These are phyloP conservation scores for Rhopilema esculentum DNA, from an alignment of 30 jellyfish, hydroid and myxozoan species.

Conservation along the genomic window DNA sequence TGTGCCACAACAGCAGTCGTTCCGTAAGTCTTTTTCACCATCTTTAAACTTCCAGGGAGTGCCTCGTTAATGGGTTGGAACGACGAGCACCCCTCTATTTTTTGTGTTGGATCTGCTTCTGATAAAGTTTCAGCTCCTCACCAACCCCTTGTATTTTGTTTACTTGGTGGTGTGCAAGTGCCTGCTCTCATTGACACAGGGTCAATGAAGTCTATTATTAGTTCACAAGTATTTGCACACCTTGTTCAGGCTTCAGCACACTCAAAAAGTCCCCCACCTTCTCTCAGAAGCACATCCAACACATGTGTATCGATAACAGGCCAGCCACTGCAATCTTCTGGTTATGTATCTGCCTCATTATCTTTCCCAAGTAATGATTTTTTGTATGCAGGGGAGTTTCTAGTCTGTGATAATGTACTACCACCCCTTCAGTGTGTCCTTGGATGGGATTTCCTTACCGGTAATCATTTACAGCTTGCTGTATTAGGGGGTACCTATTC, in stretches of 20 bases:
- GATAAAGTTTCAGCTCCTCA: constrained; percentile 1
- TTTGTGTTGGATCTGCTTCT: constrained; percentile 22
- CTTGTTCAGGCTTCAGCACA: constrained; percentile 10
- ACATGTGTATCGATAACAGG: constrained; percentile 34
- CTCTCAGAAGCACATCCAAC: not conserved
- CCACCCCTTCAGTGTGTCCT: constrained; percentile 46
- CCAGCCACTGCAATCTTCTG: constrained; percentile 28
- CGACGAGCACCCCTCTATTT: constrained; percentile 26
- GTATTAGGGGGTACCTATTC: constrained; percentile 15
- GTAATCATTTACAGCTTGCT: constrained; percentile 1
- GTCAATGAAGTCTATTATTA: constrained; percentile 20
- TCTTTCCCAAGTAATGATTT: constrained; percentile 22
- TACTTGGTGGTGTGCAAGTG: constrained; percentile 13
- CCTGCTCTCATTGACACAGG: constrained; percentile 25
- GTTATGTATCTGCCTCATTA: constrained; percentile 15
- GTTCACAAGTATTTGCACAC: constrained; percentile 18
- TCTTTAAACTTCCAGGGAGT: constrained; percentile 30
- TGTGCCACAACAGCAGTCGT: constrained; percentile 2
- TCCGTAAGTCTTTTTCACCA: not conserved
- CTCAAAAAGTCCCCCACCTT: constrained; percentile 12
- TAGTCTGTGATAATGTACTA: constrained; percentile 31
- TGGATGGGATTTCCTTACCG: constrained; percentile 53
- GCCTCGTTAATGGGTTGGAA: constrained; percentile 33
- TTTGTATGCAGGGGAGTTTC: constrained; percentile 17
- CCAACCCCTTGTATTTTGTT: constrained; percentile 5